Evolutionary conservation across 2,888 invertebrate species (phyloP), one percentile per base, ranked within the genome.

Genomic region (Hemistola chrysoprasaria): DNA sequence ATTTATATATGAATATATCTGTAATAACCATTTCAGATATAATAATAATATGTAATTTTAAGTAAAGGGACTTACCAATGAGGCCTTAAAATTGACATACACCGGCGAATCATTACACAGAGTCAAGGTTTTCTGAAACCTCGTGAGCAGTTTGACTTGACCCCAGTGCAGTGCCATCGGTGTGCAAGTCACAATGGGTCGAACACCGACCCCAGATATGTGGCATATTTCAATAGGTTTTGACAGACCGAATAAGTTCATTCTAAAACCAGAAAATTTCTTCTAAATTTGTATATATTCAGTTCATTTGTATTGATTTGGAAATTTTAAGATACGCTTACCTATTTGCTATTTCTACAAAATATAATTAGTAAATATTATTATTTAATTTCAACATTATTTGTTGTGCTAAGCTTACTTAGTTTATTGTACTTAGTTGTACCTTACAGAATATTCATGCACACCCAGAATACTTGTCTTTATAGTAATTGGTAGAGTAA

Each of bases 21-120:
- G n/a, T n/a, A n/a, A n/a, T n/a, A n/a, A n/a, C n/a, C n/a, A n/a
- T n/a, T n/a, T n/a, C n/a, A n/a, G n/a, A n/a, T n/a, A n/a, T 16
- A 16, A 16, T 16, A 16, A 16, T 16, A 16, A 3, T 16, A 16
- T 3, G 1, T 5, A 3, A 25, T 8, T 25, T 25, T 8, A n/a
- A n/a, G n/a, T n/a, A n/a, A n/a, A n/a, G n/a, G n/a, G n/a, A n/a
- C 46, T 70, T 64, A 91, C 91, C 84, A 92, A 68, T 27, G 75
- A 70, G 1, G 89, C 81, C 34, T 73, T 87, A 56, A 90, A 92
- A 50, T 86, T 69, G 0, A 94, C 93, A 29, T 84, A 67, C 24
- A 95, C 92, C 0, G 94, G 94, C 0, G 94, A 93, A 64, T 94
- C 93, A 59, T 94, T 95, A 39, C 88, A 89, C 0, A 95, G 65